A percentile compares a stretch with the other conserved stretches of the same genome.
These are phyloP conservation scores for Labeo catla DNA, from an alignment of 2,113 vertebrate genomes.

Conservation along the genomic window DNA sequence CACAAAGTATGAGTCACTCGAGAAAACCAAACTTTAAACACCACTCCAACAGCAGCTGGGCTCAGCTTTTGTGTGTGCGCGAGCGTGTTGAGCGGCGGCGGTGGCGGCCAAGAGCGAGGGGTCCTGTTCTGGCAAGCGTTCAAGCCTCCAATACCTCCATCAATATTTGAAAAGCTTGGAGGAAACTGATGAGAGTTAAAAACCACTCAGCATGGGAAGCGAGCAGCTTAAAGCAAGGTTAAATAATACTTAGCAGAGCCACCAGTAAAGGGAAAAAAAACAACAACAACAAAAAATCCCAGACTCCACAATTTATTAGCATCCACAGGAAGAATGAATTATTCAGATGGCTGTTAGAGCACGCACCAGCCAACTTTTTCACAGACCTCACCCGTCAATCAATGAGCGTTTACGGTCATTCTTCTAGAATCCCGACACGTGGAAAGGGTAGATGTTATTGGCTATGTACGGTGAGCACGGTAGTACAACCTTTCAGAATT, in stretches of 20 bases:
- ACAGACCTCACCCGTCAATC: constrained; percentile 68
- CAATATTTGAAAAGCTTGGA: constrained; percentile 79
- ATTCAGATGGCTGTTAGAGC: constrained; percentile 71
- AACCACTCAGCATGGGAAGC: constrained; percentile 78
- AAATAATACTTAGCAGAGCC: constrained; percentile 81
- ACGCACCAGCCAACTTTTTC: constrained; percentile 55
- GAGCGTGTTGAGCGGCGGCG: constrained; percentile 53
- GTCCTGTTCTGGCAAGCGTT: constrained; percentile 73
- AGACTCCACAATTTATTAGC: constrained; percentile 78
- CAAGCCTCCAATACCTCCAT: constrained; percentile 77
- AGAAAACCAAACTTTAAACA: constrained; percentile 69
- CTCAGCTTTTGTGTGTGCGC: constrained; percentile 43
- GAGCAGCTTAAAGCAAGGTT: constrained; percentile 81
- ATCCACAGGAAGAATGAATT: constrained; percentile 72
- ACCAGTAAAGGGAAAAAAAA: constrained; percentile 70
- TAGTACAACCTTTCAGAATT: constrained; percentile 61
- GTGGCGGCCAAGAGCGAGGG: constrained; percentile 65
- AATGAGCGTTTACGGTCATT: constrained; percentile 67
- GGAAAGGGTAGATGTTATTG: constrained; percentile 61
- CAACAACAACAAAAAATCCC: not conserved
- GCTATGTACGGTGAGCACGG: constrained; percentile 32
- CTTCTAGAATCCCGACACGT: constrained; percentile 50
- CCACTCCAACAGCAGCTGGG: constrained; percentile 60
- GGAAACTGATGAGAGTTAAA: constrained; percentile 79
- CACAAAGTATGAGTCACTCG: constrained; percentile 67